Conservation (phyloP, 2,113 vertebrate species). For the Capreolus pygargus region DNA sequence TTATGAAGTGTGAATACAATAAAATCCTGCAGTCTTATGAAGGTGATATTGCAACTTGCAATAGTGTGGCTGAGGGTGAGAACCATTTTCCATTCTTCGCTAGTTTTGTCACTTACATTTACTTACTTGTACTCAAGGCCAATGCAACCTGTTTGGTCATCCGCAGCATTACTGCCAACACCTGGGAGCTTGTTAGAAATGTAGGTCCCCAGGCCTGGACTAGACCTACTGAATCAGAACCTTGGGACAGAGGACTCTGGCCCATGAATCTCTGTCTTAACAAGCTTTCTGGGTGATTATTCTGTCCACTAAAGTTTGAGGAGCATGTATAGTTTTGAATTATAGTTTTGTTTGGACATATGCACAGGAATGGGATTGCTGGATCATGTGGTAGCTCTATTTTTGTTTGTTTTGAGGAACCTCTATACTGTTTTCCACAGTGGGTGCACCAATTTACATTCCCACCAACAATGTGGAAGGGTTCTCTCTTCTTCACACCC, state of each 20-base stretch:
- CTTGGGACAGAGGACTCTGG: too few relatives aligned
- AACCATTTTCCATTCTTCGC: not conserved
- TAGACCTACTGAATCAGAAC: not conserved
- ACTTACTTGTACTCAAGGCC: not conserved
- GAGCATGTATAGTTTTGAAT: not conserved
- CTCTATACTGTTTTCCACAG: not conserved
- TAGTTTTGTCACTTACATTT: not conserved
- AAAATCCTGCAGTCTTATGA: not conserved
- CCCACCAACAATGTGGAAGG: not conserved
- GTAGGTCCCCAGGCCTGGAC: not conserved
- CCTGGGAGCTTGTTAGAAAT: not conserved
- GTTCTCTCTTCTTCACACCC: not conserved
- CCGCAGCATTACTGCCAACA: not conserved
- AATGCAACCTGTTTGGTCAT: not conserved
- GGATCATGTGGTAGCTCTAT: not conserved
- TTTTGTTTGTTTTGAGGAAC: not conserved
- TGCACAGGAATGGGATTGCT: not conserved
- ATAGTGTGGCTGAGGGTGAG: not conserved
- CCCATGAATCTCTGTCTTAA: not conserved
- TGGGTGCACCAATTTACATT: not conserved
- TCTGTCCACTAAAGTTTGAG: not conserved
- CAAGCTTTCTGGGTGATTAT: not conserved
- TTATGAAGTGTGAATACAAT: not conserved
- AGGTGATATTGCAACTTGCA: not conserved
- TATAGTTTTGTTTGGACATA: not conserved